Evolutionary conservation across 35 echinoderm and acorn worm species (phyloP).

Genomic region (Heliocidaris tuberculata): DNA sequence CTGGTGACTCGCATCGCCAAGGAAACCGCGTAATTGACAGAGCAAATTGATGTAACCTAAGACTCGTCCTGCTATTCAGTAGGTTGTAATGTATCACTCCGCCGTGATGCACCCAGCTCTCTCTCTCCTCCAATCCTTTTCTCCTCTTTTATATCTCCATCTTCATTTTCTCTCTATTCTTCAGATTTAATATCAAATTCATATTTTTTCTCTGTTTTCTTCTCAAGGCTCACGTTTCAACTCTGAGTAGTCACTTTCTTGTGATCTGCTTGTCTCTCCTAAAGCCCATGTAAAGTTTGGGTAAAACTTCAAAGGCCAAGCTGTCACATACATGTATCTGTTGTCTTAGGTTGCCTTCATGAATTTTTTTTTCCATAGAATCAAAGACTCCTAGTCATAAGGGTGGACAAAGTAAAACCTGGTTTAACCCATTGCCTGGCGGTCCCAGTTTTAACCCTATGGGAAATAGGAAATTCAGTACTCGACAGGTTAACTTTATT

Average conservation of each 20-base stretch:
- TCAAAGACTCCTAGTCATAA: too few relatives aligned
- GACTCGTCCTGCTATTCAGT: not conserved
- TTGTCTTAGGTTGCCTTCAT: too few relatives aligned
- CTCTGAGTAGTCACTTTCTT: not conserved
- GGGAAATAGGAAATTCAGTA: too few relatives aligned
- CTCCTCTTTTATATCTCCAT: not conserved
- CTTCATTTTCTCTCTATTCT: not conserved
- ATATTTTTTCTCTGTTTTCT: not conserved
- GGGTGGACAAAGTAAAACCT: too few relatives aligned
- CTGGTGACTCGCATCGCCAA: not conserved
- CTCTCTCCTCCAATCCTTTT: not conserved
- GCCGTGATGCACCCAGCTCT: not conserved
- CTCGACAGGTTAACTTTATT: too few relatives aligned
- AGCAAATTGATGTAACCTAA: slow-evolving; percentile 12
- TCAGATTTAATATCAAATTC: not conserved
- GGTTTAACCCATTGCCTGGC: too few relatives aligned
- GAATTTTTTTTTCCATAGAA: too few relatives aligned
- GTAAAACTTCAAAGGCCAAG: too few relatives aligned
- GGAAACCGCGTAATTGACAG: not conserved
- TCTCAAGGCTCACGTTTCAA: not conserved
- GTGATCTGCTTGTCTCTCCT: not conserved
- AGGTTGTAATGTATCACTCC: not conserved
- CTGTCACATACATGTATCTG: too few relatives aligned
- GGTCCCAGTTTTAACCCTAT: too few relatives aligned
- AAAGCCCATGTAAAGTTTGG: too few relatives aligned